Evolutionary conservation across 2,797 vertebrate species (phyloP).

Genomic region (Anguilla marmorata): DNA sequence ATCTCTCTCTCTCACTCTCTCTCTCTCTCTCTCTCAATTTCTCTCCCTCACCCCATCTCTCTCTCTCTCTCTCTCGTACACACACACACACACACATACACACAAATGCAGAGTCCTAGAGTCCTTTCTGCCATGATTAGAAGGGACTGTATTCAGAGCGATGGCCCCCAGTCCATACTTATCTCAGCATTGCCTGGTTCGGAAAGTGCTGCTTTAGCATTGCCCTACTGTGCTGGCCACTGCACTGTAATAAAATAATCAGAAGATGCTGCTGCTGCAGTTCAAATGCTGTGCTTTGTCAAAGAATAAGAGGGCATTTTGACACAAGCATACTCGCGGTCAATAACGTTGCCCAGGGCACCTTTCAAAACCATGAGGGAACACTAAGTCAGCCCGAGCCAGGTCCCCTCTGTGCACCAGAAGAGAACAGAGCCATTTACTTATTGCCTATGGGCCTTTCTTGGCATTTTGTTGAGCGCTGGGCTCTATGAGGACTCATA

Average conservation of each 20-base stretch:
- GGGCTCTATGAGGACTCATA: constrained; percentile 77
- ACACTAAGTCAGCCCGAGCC: constrained; percentile 95
- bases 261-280: constrained; percentile 19
- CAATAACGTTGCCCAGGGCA: constrained; percentile 97
- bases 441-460: constrained; percentile 91
- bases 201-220: constrained; percentile 44
- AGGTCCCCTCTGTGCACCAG: constrained; percentile 92
- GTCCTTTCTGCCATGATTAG: constrained; percentile 8
- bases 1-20: not conserved
- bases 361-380: constrained; percentile 95
- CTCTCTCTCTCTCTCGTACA: not conserved
- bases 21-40: not conserved
- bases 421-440: constrained; percentile 97
- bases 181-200: not conserved
- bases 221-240: not conserved
- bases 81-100: not conserved
- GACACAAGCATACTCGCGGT: constrained; percentile 80
- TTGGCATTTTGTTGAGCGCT: constrained; percentile 86
- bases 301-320: constrained; percentile 2
- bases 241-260: constrained; percentile 6
- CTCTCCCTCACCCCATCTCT: not conserved
- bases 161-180: constrained; percentile 9
- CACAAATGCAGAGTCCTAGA: not conserved
- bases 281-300: constrained; percentile 3
- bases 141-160: not conserved